Base-by-base conservation (phyloP, 2,888 invertebrate genomes). In the Limnephilus lunatus region DNA sequence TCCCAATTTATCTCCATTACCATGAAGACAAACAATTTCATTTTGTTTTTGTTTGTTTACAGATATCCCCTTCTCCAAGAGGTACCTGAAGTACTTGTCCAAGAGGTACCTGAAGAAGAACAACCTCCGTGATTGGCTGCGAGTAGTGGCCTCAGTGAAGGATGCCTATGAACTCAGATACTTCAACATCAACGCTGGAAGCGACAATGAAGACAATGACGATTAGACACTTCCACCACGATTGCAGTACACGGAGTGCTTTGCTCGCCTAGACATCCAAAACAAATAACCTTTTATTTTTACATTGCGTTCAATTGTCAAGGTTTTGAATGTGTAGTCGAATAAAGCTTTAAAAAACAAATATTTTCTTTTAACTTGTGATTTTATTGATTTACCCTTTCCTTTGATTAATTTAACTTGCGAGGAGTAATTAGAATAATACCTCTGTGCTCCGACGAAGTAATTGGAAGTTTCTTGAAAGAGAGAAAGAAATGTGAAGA, bases 31-130 rank as follows among this genome's bases (percentile, higher is more conserved):
- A 48, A 89, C 89, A 44, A 85, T 82, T 81, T 92, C 81, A 31
- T 30, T n/a, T 19, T 5, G 35, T 68, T 25, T 68, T 68, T 19
- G 30, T 32, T 86, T 89, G 81, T 80, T 31, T 95, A 3, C 95
- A 96, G 96, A 96, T 95, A 97, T 97, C 95, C 97, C 97, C 94
- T 97, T 97, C 96, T 97, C 97, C 92, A 97, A 98, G 96, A 97
- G 99, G 96, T 99, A 99, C 95, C 97, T 99, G 94, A 99, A 99
- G 96, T 99, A 99, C 96, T 97, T 99, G 96, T 99, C 99, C 3
- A 99, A 99, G 97, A 99, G 99, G 95, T 99, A 99, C 96, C 97
- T 99, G 96, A 99, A 99, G 97, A 99, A 99, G 97, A 99, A 99
- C 96, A 99, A 99, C 95, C 97, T 99, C 94, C 97, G 99, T 94